Evolutionary conservation across 2,113 vertebrate genomes (phyloP), one percentile per base, ranked within the genome.

Genomic region (Circaetus cinerascens): DNA sequence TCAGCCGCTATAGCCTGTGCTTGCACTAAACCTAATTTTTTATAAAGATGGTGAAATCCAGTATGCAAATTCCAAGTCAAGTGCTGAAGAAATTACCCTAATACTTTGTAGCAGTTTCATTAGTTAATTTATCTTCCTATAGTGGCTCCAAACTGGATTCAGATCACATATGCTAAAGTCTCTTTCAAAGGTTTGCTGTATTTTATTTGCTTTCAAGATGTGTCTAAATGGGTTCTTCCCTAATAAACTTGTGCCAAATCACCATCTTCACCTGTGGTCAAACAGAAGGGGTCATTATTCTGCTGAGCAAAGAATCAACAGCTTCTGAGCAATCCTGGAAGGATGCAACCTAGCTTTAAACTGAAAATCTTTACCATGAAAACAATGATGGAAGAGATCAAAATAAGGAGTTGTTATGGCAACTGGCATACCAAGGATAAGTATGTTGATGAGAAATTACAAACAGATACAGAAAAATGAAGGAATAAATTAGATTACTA

Each of bases 321-420:
- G 22, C 40, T 80, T 83, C 36, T 48, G 43, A 68, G 27, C 63
- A 88, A 45, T 53, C 40, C 25, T 72, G 22, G 66, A 62, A 81
- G 7, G 32, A 59, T 68, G 22, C 13, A 94, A 66, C n/a, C 13
- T 91, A 57, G 41, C 21, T 72, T 72, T 84, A 90, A 81, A 45
- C 29, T 41, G n/a, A 88, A 88, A 94, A 56, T 4, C 10, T 88
- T 75, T 64, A 59, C 22, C 5, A 73, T 13, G 4, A 88, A 95
- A 97, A 60, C 34, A 78, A 23, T 66, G 13, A 86, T 26, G 20
- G n/a, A 91, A 94, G 14, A 77, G 6, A 82, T 66, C 83, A 83
- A 96, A 96, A 69, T 75, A 93, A 87, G 43, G 9, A 86, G 86
- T 96, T 95, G 90, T 95, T 96, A 96, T 97, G 82, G 74, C 32